Percentiles rank a stretch among this genome's conserved stretches.
Evolutionary conservation across 2,113 vertebrate genomes (phyloP).

Genomic region (Irena cyanogastra): DNA sequence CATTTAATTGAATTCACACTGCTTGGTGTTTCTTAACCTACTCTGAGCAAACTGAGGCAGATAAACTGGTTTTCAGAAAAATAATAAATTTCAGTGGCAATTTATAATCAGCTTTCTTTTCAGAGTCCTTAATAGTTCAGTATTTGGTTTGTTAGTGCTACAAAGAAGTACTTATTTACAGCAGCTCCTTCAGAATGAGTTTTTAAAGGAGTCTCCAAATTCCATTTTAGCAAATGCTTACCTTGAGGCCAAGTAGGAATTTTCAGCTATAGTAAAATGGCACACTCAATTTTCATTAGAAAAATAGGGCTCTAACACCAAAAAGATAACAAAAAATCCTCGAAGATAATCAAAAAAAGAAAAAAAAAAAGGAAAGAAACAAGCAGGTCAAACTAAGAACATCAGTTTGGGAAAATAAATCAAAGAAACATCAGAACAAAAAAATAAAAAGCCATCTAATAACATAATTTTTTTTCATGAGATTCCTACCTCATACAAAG

Average conservation of each 20-base stretch:
- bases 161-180: background rate
- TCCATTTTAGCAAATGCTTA: background rate
- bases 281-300: background rate
- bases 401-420: background rate
- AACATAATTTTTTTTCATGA: background rate
- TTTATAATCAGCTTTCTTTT: background rate
- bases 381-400: background rate
- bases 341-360: background rate
- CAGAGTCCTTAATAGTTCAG: background rate
- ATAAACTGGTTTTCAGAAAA: slow-evolving; percentile 1
- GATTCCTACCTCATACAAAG: background rate
- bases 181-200: background rate
- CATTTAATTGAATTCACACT: background rate
- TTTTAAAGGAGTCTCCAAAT: background rate
- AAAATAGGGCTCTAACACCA: background rate
- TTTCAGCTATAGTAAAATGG: background rate
- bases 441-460: background rate
- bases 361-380: background rate
- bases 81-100: background rate
- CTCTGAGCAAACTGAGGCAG: background rate
- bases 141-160: background rate
- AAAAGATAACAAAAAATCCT: background rate
- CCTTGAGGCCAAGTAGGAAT: background rate
- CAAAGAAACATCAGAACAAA: background rate
- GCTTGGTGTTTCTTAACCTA: background rate